Evolutionary conservation across 2,113 vertebrate genomes (phyloP), one percentile per base, ranked within the genome.

Genomic region (Crocuta crocuta): DNA sequence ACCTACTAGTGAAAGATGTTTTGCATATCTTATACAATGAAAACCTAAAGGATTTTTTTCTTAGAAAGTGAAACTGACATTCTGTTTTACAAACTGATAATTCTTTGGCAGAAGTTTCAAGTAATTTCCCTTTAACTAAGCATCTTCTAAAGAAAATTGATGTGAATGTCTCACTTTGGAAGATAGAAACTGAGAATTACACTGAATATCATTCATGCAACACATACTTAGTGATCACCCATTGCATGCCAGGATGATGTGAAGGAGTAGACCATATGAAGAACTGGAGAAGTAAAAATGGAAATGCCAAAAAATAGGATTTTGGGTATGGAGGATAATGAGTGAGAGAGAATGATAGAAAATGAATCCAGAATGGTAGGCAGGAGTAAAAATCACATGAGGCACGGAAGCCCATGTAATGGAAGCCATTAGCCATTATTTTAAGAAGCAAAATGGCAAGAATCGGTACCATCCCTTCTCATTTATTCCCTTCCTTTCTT

Each of bases 111-210:
- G 68, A 86, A 35, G 10, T 48, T 61, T 74, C 76, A 63, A 76
- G 26, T 61, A 74, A 81, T 76, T 92, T 94, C 35, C 15, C 39
- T 61, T 80, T 68, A 68, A 68, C 13, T 63, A 53, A 70, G 13
- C 15, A 78, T 48, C 63, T 93, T 74, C 45, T 86, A 80, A 81
- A 86, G 43, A 65, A 81, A 94, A 70, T 17, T 23, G 13, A 86
- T 43, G 28, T 65, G 55, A 93, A 26, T 86, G 23, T 76, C 66
- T 92, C 28, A 89, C 13, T 45, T 76, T 74, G 48, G 66, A 85
- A 96, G 89, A 83, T 2, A 73, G 71, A 48, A 79, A n/a, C 83
- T 50, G 45, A 88, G 66, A 94, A 94, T 82, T 45, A 65, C 31
- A 78, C 5, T 68, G 65, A 86, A 39, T 81, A 48, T 80, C 33